Evolutionary conservation across 2,888 invertebrate species (phyloP).

Genomic region (Stramonita haemastoma): DNA sequence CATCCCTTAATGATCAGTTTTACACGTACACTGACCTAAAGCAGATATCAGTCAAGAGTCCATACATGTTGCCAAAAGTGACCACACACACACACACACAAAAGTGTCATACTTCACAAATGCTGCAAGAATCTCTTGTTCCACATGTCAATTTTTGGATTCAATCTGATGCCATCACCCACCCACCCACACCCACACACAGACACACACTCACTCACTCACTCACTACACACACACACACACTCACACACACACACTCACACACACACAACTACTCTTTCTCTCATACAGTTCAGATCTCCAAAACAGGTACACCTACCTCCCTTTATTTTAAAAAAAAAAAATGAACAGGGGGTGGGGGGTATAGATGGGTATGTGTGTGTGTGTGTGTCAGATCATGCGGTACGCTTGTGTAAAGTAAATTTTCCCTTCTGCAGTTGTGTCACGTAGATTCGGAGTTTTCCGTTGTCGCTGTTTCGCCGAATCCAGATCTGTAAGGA

Average conservation of each 20-base stretch:
- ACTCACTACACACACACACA: neutral
- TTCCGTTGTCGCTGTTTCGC: conserved; percentile 87
- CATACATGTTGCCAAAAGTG: neutral
- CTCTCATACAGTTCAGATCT: neutral
- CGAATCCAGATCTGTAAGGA: conserved; percentile 91
- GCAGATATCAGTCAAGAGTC: too few species aligned
- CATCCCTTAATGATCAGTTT: too few species aligned
- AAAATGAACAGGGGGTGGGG: too few species aligned
- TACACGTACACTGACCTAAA: too few species aligned
- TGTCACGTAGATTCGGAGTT: conserved; percentile 89
- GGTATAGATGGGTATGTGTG: too few species aligned
- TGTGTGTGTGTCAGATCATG: conserved; percentile 20
- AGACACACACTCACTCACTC: conserved; percentile 9
- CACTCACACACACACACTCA: conserved; percentile 23
- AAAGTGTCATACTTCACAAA: neutral
- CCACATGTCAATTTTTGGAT: too few species aligned
- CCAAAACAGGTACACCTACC: too few species aligned
- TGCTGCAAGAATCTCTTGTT: too few species aligned
- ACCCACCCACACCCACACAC: neutral
- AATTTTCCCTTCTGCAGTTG: conserved; percentile 92
- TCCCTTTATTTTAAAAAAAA: too few species aligned
- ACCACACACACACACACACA: neutral
- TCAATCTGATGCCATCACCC: neutral
- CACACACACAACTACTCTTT: neutral
- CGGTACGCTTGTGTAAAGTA: conserved; percentile 86